Base-by-base conservation (phyloP, 64 coral and sea anemone species). In the Dendrophyllia cribrosa region DNA sequence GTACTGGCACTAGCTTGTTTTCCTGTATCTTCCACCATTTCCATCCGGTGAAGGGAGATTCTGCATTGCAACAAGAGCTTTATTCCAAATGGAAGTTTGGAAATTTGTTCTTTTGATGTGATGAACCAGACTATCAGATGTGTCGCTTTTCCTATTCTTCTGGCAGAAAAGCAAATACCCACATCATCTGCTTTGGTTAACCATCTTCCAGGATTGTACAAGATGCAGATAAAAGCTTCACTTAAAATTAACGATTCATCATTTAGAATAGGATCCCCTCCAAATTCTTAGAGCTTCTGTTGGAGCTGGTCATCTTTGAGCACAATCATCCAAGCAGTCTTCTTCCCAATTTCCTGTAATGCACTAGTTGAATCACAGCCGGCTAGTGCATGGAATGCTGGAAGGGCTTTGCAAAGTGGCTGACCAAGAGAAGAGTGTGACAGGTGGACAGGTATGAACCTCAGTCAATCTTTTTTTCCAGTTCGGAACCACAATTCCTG, bases 81-180 rank as follows among this genome's bases (percentile, higher is more conserved):
- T 88, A 58, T 66, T 88, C 85, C 85, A 88, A 43, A 93, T 72
- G 26, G 58, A 68, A 11, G 21, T 19, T 53, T 78, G 46, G 47
- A 47, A 53, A 17, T 51, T 44, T 12, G 62, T 20, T 65, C 62
- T 65, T 65, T 65, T 65, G 14, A 65, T 17, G n/a, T 65, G 62
- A 12, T 88, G 74, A 22, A 49, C 24, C 14, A 88, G 74, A 48
- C 92, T 88, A 69, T 82, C 92, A 21, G 73, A 88, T 81, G 75
- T 88, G 12, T 87, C 83, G 24, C 77, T 88, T 60, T 60, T 80
- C 43, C 80, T 25, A 25, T 79, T 94, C 51, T 71, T 88, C 50
- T 88, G 92, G 59, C 92, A 82, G 68, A 94, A 94, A 25, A 94
- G 86, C 11, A 88, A 62, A 64, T 94, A 80, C 65, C 92, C 21